Percentiles rank a stretch among this genome's conserved stretches.
phyloP scores from a whole-genome alignment of 2,113 vertebrate genomes.

The Tichodroma muraria region DNA sequence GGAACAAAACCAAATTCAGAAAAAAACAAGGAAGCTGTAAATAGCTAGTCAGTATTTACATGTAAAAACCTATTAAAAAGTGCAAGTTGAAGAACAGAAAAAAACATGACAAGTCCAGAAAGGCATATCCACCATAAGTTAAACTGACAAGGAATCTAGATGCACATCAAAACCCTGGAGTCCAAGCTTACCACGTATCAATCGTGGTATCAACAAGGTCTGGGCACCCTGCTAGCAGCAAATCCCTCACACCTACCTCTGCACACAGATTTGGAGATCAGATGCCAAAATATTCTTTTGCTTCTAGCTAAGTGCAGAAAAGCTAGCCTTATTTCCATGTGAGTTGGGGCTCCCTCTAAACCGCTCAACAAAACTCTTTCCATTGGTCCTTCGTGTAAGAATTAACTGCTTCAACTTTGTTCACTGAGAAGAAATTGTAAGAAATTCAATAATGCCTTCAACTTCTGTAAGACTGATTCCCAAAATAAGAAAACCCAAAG shows the following conservation, averaged over 20 bases:
- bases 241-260: neutral
- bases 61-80: neutral
- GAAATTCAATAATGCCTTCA: neutral
- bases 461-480: neutral
- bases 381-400: neutral
- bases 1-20: neutral
- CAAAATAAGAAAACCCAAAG: neutral
- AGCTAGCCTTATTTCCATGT: neutral
- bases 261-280: neutral
- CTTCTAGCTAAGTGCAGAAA: neutral
- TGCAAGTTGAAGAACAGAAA: neutral
- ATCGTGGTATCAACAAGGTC: neutral
- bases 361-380: neutral
- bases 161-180: neutral
- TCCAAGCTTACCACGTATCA: neutral
- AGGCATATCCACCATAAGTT: neutral
- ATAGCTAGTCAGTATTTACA: neutral
- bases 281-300: neutral
- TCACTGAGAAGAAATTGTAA: neutral
- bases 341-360: neutral
- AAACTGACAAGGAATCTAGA: conserved; percentile 16
- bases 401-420: neutral
- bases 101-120: neutral
- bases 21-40: neutral
- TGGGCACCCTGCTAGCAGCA: neutral